Evolutionary conservation across 1,140 invertebrate species (phyloP).

Genomic region (Manduca sexta): DNA sequence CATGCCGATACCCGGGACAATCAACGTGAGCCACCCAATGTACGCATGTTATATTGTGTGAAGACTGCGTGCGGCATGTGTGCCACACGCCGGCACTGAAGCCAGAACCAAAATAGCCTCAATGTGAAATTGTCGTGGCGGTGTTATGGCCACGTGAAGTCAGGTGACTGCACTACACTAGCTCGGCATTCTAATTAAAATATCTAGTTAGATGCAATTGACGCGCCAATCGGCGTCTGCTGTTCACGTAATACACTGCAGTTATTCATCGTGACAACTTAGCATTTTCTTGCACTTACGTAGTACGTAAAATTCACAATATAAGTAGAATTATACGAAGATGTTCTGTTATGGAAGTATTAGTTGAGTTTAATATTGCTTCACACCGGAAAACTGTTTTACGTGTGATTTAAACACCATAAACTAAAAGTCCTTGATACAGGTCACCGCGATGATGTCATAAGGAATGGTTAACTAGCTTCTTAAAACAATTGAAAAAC

Average conservation of each 20-base stretch:
- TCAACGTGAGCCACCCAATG: constrained; percentile 2
- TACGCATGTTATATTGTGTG: constrained; percentile 5
- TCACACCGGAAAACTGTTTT: neutral
- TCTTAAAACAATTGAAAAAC: no score
- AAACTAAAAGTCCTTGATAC: constrained; percentile 12
- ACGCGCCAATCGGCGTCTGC: no score
- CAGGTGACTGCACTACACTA: constrained; percentile 28
- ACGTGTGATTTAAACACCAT: neutral
- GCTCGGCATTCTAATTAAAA: constrained; percentile 8
- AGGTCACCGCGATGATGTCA: constrained; percentile 32
- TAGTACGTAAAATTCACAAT: no score
- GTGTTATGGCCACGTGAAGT: constrained; percentile 26
- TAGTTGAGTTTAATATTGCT: no score
- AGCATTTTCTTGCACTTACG: no score
- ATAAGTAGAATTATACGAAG: no score
- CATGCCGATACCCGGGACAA: no score
- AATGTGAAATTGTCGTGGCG: constrained; percentile 39
- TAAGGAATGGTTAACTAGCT: constrained; percentile 1
- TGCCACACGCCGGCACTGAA: constrained; percentile 19
- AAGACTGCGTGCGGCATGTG: constrained; percentile 4
- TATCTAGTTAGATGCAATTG: no score
- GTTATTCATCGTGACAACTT: no score
- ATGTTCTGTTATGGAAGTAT: no score
- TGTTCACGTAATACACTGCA: no score
- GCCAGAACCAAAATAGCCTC: constrained; percentile 61